phyloP scores from a whole-genome alignment of 2,797 vertebrate species.

The Chloroceryle amazona region DNA sequence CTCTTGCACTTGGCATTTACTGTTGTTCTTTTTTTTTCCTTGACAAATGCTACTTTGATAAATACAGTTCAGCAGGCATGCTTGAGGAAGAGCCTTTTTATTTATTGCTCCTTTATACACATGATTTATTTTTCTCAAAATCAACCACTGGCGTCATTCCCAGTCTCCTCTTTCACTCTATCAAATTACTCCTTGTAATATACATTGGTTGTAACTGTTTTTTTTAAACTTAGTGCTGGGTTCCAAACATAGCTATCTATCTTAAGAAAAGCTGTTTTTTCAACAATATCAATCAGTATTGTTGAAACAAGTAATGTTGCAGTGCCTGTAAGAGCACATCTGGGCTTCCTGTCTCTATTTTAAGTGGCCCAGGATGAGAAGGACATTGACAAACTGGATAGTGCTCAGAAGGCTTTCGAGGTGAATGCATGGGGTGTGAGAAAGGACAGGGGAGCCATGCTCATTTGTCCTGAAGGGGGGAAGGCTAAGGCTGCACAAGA shows the following conservation, averaged over 20 bases:
- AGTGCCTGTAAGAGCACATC: background rate
- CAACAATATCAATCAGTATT: background rate
- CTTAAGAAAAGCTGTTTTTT: background rate
- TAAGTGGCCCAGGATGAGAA: background rate
- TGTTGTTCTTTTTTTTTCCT: slow-evolving; percentile 13
- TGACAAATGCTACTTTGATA: slow-evolving; percentile 27
- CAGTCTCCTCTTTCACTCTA: background rate
- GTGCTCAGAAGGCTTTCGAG: background rate
- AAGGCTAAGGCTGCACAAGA: background rate
- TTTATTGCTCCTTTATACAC: slow-evolving; percentile 8
- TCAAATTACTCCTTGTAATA: background rate
- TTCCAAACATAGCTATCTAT: background rate
- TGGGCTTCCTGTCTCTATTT: background rate
- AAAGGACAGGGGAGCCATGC: rapidly evolving
- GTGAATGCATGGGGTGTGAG: rapidly evolving
- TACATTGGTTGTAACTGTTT: background rate
- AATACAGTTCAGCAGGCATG: slow-evolving; percentile 15
- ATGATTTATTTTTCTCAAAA: slow-evolving; percentile 8
- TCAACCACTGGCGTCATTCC: background rate
- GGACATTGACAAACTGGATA: background rate
- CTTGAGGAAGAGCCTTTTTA: background rate
- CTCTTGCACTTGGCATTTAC: background rate
- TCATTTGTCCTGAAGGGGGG: background rate
- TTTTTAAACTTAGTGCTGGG: background rate
- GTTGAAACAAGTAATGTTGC: background rate